Conservation (phyloP, 2,797 vertebrate genomes). For the Enteromius radiatus region DNA sequence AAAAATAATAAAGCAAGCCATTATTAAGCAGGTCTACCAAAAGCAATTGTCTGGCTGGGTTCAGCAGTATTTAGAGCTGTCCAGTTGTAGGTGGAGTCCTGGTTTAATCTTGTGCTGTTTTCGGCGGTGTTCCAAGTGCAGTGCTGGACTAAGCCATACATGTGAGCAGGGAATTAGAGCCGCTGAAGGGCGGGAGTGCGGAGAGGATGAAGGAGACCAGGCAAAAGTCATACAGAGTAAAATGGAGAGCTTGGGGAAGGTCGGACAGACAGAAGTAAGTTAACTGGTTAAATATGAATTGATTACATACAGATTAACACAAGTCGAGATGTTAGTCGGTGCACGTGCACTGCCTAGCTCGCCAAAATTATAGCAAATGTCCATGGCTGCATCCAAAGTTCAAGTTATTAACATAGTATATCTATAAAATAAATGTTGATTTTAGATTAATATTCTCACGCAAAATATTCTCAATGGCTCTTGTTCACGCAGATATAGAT, state of each 20-base stretch:
- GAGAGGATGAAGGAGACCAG: conserved; percentile 17
- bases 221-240: conserved; percentile 7
- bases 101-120: conserved; percentile 69
- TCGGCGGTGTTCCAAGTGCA: conserved; percentile 61
- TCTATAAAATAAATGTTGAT: background rate
- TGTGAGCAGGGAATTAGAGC: conserved; percentile 69
- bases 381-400: background rate
- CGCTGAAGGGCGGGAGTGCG: background rate
- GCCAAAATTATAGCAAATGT: background rate
- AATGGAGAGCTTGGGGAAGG: background rate
- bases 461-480: background rate
- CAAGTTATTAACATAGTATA: background rate
- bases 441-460: background rate
- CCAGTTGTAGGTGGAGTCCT: conserved; percentile 19
- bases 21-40: background rate
- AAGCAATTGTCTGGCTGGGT: background rate
- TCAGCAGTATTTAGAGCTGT: conserved; percentile 17
- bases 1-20: background rate
- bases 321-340: background rate
- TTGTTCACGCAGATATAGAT: background rate
- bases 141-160: conserved; percentile 63
- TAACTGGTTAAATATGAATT: background rate
- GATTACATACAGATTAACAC: background rate
- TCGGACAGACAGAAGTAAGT: background rate
- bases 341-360: background rate